Evolutionary conservation across 2,888 invertebrate genomes (phyloP).

Genomic region (Caenorhabditis doughertyi): DNA sequence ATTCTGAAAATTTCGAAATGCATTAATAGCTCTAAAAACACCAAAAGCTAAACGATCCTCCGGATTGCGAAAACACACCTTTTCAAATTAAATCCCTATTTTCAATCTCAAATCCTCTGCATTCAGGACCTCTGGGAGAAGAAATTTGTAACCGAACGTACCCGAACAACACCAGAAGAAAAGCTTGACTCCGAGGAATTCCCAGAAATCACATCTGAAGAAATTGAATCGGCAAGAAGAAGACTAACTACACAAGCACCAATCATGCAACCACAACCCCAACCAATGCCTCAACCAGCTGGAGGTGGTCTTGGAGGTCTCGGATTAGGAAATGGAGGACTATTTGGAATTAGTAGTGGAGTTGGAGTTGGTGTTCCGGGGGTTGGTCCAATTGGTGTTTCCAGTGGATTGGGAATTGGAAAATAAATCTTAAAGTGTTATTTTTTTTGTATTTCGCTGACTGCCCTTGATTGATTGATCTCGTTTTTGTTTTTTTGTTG

Average conservation of each 20-base stretch:
- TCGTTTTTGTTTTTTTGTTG: constrained; percentile 29
- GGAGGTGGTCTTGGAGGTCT: constrained; percentile 67
- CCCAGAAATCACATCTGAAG: constrained; percentile 64
- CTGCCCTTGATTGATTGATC: constrained; percentile 40
- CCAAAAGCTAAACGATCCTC: no score
- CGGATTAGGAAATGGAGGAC: constrained; percentile 65
- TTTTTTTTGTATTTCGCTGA: background rate
- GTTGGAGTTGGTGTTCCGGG: constrained; percentile 71
- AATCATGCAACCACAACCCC: constrained; percentile 26
- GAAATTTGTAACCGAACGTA: constrained; percentile 63
- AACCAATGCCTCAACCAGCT: constrained; percentile 7
- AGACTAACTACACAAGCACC: constrained; percentile 17
- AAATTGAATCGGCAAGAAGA: constrained; percentile 52
- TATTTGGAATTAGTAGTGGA: constrained; percentile 71
- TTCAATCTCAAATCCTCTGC: no score
- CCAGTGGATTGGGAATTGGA: constrained; percentile 70
- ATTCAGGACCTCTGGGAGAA: constrained; percentile 72
- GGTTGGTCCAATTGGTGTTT: constrained; percentile 70
- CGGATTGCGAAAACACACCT: no score
- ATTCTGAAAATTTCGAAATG: no score
- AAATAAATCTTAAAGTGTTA: constrained; percentile 36
- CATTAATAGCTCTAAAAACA: no score
- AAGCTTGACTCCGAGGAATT: constrained; percentile 62
- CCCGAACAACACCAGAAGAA: constrained; percentile 17
- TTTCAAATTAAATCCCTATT: background rate